These are phyloP conservation scores for Hyaena hyaena DNA, from an alignment of 2,113 vertebrate genomes.

Conservation along the genomic window DNA sequence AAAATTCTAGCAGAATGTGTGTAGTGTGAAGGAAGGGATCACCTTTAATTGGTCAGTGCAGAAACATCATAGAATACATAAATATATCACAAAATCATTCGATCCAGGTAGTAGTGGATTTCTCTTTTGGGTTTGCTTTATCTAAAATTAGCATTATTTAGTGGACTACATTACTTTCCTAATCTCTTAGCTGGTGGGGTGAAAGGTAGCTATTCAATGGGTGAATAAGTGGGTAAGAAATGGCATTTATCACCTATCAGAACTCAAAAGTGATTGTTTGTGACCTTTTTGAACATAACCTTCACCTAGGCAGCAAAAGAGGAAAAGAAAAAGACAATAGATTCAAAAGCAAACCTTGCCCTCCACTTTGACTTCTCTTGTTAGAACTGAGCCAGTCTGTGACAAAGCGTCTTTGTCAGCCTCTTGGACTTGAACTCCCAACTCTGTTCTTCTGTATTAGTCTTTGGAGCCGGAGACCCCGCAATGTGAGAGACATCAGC, in stretches of 20 bases:
- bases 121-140: neutral
- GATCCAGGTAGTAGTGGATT: neutral
- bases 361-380: neutral
- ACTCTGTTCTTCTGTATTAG: neutral
- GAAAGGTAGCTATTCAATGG: neutral
- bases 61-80: neutral
- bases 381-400: neutral
- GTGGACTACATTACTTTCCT: neutral
- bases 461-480: neutral
- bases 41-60: neutral
- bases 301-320: neutral
- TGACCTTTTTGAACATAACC: neutral
- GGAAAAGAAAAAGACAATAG: neutral
- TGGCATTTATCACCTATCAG: neutral
- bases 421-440: rapidly evolving
- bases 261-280: neutral
- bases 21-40: neutral
- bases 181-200: neutral
- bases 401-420: neutral
- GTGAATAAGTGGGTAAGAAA: neutral
- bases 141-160: neutral
- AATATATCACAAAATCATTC: neutral
- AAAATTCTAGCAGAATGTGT: neutral
- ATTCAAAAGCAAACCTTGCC: neutral
- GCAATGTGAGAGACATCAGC: neutral